Conservation (phyloP, 1,140 invertebrate genomes). For the Drosophila bifasciata region DNA sequence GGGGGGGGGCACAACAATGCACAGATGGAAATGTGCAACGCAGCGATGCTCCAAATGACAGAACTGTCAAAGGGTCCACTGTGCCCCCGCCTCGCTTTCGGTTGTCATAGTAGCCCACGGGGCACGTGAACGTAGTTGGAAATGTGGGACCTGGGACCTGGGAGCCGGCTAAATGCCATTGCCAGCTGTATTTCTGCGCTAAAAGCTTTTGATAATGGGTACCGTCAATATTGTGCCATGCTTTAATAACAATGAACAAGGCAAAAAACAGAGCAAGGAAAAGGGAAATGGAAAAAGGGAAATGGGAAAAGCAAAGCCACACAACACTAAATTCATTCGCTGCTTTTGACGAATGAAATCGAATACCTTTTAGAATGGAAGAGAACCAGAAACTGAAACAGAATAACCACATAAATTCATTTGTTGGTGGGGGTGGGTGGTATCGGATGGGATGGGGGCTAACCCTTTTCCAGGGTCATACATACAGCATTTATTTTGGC, state of each 20-base stretch:
- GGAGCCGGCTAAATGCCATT: slow-evolving; percentile 45
- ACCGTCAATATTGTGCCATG: slow-evolving; percentile 69
- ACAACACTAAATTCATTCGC: slow-evolving; percentile 57
- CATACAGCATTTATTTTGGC: slow-evolving; percentile 20
- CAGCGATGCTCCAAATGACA: slow-evolving; percentile 62
- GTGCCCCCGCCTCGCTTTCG: slow-evolving; percentile 40
- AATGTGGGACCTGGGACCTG: slow-evolving; percentile 6
- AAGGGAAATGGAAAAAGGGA: slow-evolving; percentile 46
- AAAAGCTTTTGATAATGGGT: slow-evolving; percentile 78
- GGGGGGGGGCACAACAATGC: slow-evolving; percentile 50
- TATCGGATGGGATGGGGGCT: slow-evolving; percentile 7
- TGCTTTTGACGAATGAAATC: slow-evolving; percentile 69
- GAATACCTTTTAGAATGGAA: slow-evolving; percentile 52
- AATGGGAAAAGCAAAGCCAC: slow-evolving; percentile 34
- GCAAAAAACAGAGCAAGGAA: slow-evolving; percentile 6
- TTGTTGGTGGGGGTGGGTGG: slow-evolving; percentile 26
- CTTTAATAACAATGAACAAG: slow-evolving; percentile 56
- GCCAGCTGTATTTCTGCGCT: slow-evolving; percentile 60
- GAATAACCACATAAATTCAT: slow-evolving; percentile 72
- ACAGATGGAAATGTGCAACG: slow-evolving; percentile 62
- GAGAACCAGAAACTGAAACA: slow-evolving; percentile 23
- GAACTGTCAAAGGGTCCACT: slow-evolving; percentile 70
- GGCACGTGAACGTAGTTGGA: slow-evolving; percentile 6
- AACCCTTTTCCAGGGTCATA: slow-evolving; percentile 65
- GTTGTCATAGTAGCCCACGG: slow-evolving; percentile 2